Base-by-base conservation (phyloP, 2,113 vertebrate genomes). In the Rousettus leschenaultii region DNA sequence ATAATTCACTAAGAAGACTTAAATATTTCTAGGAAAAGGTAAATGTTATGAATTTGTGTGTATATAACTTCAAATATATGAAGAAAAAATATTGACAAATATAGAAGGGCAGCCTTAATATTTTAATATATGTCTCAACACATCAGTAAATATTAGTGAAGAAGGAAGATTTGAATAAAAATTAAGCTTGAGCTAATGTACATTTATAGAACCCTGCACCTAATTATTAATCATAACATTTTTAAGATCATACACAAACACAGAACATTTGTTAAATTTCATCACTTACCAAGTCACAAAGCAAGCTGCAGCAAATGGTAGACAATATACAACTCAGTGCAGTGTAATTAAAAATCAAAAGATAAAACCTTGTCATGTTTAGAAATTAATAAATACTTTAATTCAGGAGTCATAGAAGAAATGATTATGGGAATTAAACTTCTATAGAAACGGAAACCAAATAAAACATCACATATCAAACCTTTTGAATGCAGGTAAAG, bases 301-400 rank as follows among this genome's bases (percentile, higher is more conserved):
- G 43, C 35, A 95, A 55, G 16, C 38, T 43, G 61, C 18, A 92
- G n/a, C 61, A 84, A 88, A 83, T 61, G n/a, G 24, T 22, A 92
- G 24, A 21, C 65, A 82, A 38, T 73, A 53, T 74, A 51, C 13
- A 89, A 21, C n/a, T 26, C 16, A 59, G 8, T 91, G 43, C 21
- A 53, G 0, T 75, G 8, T 95, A 66, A 61, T 84, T 89, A 35
- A 9, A 96, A 33, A 55, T 65, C 43, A 79, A 93, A 85, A 65
- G 70, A 71, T 71, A 55, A 90, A 73, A 79, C 55, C 35, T 71
- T 79, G 35, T 43, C 40, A 57, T 79, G 6, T 63, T 70, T 93
- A 63, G 79, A 85, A 89, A 89, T 35, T n/a, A 26, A 45, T 59
- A 93, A 77, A 43, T 55, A 93, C 48, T 93, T 86, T 6, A 93